These are phyloP conservation scores for Periophthalmodon schlosseri DNA, from an alignment of 2,113 vertebrate genomes.

Conservation along the genomic window DNA sequence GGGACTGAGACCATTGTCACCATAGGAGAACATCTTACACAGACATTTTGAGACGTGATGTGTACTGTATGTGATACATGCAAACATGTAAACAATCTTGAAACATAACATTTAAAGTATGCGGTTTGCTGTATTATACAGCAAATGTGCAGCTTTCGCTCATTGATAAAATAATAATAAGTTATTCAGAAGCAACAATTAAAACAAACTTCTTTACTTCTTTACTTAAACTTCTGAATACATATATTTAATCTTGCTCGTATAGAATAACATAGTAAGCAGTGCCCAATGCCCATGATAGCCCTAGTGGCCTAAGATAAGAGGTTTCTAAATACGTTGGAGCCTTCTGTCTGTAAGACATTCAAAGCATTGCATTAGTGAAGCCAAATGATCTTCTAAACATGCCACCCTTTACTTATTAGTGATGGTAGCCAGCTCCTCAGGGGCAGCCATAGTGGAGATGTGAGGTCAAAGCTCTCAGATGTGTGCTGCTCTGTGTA, in stretches of 20 bases:
- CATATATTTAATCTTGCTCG: slow-evolving; percentile 5
- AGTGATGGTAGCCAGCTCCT: slow-evolving; percentile 28
- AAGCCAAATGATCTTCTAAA: slow-evolving; percentile 37
- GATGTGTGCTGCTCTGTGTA: neutral
- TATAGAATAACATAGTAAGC: neutral
- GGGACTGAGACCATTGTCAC: neutral
- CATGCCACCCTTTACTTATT: slow-evolving; percentile 33
- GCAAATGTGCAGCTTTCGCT: no score
- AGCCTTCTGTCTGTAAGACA: slow-evolving; percentile 19
- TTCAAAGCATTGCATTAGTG: slow-evolving; percentile 23
- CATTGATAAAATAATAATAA: no score
- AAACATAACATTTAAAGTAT: neutral
- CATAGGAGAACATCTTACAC: neutral
- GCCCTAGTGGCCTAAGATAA: neutral
- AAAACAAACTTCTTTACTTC: no score
- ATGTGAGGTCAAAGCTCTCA: slow-evolving; percentile 45
- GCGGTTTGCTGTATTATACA: no score
- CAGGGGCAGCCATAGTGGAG: slow-evolving; percentile 19
- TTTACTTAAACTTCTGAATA: neutral
- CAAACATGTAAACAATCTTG: neutral
- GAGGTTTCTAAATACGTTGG: slow-evolving; percentile 25
- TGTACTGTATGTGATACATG: neutral
- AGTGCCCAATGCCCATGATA: neutral
- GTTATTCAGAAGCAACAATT: no score
- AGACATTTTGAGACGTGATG: neutral